Percentiles rank a stretch among this genome's conserved stretches.
phyloP scores from a whole-genome alignment of 2,888 invertebrate genomes.

The Drosophila paracracens region DNA sequence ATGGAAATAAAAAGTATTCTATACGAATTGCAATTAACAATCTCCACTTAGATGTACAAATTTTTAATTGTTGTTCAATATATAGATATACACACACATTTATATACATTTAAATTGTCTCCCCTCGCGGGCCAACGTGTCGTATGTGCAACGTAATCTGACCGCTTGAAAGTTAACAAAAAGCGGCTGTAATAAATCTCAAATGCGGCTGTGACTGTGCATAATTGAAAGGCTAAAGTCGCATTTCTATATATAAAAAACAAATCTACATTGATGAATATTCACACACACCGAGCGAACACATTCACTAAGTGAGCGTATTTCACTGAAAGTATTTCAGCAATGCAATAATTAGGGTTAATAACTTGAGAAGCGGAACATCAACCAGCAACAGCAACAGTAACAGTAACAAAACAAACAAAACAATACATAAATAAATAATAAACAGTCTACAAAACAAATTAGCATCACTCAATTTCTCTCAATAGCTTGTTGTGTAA shows the following conservation, averaged over 20 bases:
- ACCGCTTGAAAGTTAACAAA: slow-evolving; percentile 44
- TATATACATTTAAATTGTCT: slow-evolving; percentile 24
- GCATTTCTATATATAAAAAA: slow-evolving; percentile 8
- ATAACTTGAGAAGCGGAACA: slow-evolving; percentile 28
- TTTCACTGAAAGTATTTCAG: slow-evolving; percentile 36
- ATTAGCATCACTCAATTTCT: slow-evolving; percentile 22
- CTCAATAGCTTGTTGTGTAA: slow-evolving; percentile 22
- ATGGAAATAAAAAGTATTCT: slow-evolving; percentile 48
- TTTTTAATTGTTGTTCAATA: slow-evolving; percentile 64
- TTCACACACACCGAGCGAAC: slow-evolving; percentile 3
- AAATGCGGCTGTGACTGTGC: slow-evolving; percentile 30
- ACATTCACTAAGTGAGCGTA: slow-evolving; percentile 18
- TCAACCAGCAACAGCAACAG: not conserved
- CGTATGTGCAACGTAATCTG: slow-evolving; percentile 61
- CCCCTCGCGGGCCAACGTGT: slow-evolving; percentile 29
- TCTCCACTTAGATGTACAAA: slow-evolving; percentile 42
- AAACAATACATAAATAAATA: slow-evolving; percentile 4
- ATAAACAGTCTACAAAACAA: not conserved
- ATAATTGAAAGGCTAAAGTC: slow-evolving; percentile 23
- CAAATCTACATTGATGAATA: slow-evolving; percentile 20
- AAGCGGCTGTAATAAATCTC: slow-evolving; percentile 27
- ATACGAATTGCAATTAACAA: slow-evolving; percentile 50
- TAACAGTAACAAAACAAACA: not conserved
- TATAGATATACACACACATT: slow-evolving; percentile 7
- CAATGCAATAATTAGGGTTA: slow-evolving; percentile 51